A percentile compares a stretch with the other conserved stretches of the same genome.
These are phyloP conservation scores for Lepidonotus clava DNA, from an alignment of 2,888 invertebrate species.

Conservation along the genomic window DNA sequence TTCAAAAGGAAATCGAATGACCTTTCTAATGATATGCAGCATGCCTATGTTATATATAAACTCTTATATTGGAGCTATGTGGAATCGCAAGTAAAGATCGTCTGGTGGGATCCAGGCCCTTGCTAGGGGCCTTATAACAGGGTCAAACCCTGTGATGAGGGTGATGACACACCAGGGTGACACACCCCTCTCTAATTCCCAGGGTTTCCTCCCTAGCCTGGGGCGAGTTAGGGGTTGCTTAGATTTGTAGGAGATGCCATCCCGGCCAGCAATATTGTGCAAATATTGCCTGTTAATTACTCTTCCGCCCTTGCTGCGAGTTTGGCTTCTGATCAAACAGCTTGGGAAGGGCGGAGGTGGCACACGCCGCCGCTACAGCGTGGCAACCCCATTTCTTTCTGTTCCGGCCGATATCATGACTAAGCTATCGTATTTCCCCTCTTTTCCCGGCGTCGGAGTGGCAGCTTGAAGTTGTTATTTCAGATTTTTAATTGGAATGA, in stretches of 20 bases:
- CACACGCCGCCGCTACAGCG: not conserved
- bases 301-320: not conserved
- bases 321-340: slow-evolving; percentile 14
- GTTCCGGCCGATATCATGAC: slow-evolving; percentile 1
- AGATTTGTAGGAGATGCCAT: not conserved
- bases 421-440: not conserved
- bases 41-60: too few species aligned
- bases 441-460: not conserved
- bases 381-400: too few species aligned
- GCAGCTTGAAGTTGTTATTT: slow-evolving; percentile 20
- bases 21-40: too few species aligned
- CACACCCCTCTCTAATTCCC: too few species aligned
- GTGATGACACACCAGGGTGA: too few species aligned
- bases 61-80: too few species aligned
- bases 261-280: not conserved
- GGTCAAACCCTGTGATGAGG: too few species aligned
- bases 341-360: not conserved
- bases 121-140: too few species aligned
- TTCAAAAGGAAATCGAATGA: too few species aligned
- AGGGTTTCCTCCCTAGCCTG: too few species aligned
- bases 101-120: too few species aligned
- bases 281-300: slow-evolving; percentile 19
- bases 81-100: too few species aligned
- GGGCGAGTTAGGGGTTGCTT: not conserved
- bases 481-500: slow-evolving; percentile 11